A percentile compares a stretch with the other conserved stretches of the same genome.
phyloP scores from a whole-genome alignment of 1,140 invertebrate genomes.

The Venturia canescens region DNA sequence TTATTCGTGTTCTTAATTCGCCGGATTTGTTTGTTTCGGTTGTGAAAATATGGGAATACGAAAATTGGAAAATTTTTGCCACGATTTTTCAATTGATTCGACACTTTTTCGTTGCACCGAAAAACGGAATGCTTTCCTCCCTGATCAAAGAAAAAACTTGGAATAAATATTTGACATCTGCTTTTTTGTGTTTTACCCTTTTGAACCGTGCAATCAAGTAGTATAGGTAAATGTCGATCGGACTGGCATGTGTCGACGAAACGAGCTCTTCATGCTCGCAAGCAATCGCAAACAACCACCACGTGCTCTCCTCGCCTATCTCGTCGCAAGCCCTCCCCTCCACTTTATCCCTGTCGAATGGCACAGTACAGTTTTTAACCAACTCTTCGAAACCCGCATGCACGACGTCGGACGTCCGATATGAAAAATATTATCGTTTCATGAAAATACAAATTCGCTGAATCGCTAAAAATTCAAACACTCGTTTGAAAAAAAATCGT shows the following conservation, averaged over 20 bases:
- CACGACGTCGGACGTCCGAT: not conserved
- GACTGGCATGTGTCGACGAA: slow-evolving; percentile 26
- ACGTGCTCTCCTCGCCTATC: slow-evolving; percentile 24
- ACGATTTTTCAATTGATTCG: too few species aligned
- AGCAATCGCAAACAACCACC: slow-evolving; percentile 2
- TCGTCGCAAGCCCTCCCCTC: not conserved
- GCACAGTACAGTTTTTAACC: not conserved
- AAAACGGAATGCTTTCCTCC: too few species aligned
- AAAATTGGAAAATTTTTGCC: too few species aligned
- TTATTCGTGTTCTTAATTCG: too few species aligned
- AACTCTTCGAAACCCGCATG: not conserved
- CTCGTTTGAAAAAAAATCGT: too few species aligned
- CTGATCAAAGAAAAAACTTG: too few species aligned
- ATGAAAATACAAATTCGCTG: not conserved
- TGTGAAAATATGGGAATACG: too few species aligned
- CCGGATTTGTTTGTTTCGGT: too few species aligned
- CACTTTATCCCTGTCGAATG: not conserved
- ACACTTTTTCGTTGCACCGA: too few species aligned
- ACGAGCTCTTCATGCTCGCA: slow-evolving; percentile 13
- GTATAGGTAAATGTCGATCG: slow-evolving; percentile 33
- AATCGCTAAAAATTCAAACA: not conserved
- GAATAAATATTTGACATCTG: too few species aligned
- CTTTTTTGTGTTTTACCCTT: too few species aligned
- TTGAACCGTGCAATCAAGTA: not conserved
- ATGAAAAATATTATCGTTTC: not conserved